These are phyloP conservation scores for Cepaea nemoralis DNA, from an alignment of 1,140 invertebrate genomes.

Conservation along the genomic window DNA sequence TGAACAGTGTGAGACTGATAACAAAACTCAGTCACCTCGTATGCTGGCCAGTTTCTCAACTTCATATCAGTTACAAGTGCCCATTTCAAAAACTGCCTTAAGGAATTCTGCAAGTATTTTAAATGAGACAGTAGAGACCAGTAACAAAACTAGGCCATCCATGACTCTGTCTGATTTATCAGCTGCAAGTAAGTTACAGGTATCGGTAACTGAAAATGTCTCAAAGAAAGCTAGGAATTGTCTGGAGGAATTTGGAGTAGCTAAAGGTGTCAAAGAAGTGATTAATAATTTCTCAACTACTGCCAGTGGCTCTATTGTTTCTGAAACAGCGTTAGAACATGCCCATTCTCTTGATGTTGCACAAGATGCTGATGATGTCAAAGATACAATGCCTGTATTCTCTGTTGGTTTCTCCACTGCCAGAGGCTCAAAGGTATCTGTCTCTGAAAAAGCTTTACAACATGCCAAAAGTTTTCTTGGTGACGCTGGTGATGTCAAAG, in stretches of 20 bases:
- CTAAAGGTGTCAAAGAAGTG: neutral
- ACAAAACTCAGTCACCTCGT: no score
- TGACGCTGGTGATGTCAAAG: neutral
- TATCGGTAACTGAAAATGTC: neutral
- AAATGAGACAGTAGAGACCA: neutral
- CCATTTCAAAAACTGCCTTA: neutral
- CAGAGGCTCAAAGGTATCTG: neutral
- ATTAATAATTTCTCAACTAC: neutral
- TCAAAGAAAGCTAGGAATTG: constrained; percentile 1
- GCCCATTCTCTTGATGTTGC: constrained; percentile 38
- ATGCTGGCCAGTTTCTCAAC: no score
- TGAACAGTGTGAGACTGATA: no score
- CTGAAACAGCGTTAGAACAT: constrained; percentile 47
- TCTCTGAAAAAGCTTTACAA: neutral
- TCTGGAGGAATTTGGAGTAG: constrained; percentile 18
- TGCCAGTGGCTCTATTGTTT: constrained; percentile 43
- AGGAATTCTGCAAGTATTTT: neutral
- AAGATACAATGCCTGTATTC: neutral
- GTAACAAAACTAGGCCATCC: neutral
- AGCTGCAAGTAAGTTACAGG: constrained; percentile 41
- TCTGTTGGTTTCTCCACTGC: neutral
- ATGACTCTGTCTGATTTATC: constrained; percentile 39
- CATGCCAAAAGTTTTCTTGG: neutral
- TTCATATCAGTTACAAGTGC: no score
- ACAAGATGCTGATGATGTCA: neutral